A percentile compares a stretch with the other conserved stretches of the same genome.
phyloP scores from a whole-genome alignment of 2,797 vertebrate genomes.

The Petrocephalus sullivani region DNA sequence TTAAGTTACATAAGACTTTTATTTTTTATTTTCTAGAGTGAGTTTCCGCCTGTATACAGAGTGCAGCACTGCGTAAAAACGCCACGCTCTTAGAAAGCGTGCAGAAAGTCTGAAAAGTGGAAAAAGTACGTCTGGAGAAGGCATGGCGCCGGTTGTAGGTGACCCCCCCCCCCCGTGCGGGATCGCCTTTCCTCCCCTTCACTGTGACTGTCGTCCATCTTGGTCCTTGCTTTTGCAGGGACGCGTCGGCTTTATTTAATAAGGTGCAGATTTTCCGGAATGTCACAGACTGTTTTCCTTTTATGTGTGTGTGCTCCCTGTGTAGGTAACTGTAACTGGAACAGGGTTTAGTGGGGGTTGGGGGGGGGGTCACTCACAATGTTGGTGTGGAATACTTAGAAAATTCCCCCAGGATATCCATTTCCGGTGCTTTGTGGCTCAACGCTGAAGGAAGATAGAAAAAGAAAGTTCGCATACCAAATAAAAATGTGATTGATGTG shows the following conservation, averaged over 20 bases:
- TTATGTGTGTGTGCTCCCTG: not conserved
- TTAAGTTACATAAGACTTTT: not conserved
- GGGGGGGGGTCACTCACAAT: not conserved
- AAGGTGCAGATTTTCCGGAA: not conserved
- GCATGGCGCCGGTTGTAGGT: not conserved
- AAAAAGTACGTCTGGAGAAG: too few relatives aligned
- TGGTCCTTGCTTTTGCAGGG: not conserved
- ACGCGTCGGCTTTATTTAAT: not conserved
- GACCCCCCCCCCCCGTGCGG: not conserved
- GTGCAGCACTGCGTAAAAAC: not conserved
- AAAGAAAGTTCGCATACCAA: not conserved
- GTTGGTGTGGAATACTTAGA: not conserved
- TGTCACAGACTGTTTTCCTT: not conserved
- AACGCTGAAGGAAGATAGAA: not conserved
- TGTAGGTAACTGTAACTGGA: not conserved
- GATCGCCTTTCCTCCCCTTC: not conserved
- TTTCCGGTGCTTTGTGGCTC: not conserved
- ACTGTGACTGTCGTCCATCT: not conserved
- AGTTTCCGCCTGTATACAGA: not conserved
- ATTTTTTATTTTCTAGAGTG: not conserved
- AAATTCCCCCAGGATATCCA: not conserved
- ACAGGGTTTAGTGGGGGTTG: not conserved
- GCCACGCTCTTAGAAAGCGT: not conserved
- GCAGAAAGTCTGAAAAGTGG: not conserved
- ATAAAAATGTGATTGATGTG: not conserved